Evolutionary conservation across 2,797 vertebrate genomes (phyloP).

Genomic region (Danio choprae): DNA sequence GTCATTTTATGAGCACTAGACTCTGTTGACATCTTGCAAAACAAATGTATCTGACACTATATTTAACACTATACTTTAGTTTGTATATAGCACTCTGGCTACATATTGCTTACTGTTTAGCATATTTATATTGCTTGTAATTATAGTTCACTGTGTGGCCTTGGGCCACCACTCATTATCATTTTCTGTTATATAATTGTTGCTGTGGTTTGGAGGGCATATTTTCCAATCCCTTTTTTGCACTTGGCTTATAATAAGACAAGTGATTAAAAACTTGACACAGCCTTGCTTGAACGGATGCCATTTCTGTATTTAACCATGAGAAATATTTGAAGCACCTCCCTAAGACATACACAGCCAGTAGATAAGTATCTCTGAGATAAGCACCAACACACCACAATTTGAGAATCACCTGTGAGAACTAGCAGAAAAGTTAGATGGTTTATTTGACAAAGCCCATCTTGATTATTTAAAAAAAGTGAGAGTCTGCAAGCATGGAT

Average conservation of each 20-base stretch:
- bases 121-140: constrained; percentile 10
- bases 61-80: not conserved
- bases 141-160: not conserved
- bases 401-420: not conserved
- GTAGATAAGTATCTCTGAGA: not conserved
- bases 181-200: not conserved
- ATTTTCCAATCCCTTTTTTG: not conserved
- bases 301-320: not conserved
- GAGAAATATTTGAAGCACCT: not conserved
- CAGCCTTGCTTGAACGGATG: not conserved
- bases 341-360: not conserved
- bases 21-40: not conserved
- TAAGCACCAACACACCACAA: not conserved
- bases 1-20: not conserved
- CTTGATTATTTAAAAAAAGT: not conserved
- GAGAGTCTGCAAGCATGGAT: not conserved
- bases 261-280: not conserved
- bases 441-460: not conserved
- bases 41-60: not conserved
- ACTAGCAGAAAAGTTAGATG: not conserved
- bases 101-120: not conserved
- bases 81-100: not conserved
- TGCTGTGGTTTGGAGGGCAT: not conserved
- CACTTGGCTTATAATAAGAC: not conserved
- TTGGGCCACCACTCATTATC: not conserved